Conservation (phyloP, 2,888 invertebrate species). For the Ypsolopha scabrella region DNA sequence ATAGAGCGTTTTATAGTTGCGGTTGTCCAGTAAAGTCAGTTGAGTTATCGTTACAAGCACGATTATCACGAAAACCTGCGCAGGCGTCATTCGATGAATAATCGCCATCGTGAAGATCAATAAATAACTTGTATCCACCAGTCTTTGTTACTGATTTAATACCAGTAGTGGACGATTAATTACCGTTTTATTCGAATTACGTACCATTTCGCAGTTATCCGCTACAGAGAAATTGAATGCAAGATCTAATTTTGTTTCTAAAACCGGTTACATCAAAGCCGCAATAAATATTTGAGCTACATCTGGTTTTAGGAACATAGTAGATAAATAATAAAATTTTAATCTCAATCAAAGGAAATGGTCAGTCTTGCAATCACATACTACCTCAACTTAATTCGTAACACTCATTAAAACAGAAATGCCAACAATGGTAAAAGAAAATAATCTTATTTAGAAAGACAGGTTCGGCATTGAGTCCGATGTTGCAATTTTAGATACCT, state of each 20-base stretch:
- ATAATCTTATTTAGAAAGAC: not conserved
- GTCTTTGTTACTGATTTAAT: constrained; percentile 12
- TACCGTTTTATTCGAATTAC: constrained; percentile 9
- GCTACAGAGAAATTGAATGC: not conserved
- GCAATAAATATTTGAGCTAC: too few species aligned
- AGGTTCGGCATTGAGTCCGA: not conserved
- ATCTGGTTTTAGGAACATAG: too few species aligned
- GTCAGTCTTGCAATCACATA: too few species aligned
- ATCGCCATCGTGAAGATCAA: constrained; percentile 22
- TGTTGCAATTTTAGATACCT: not conserved
- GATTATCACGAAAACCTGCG: constrained; percentile 30
- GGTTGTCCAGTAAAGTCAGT: not conserved
- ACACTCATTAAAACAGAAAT: too few species aligned
- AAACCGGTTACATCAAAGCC: not conserved
- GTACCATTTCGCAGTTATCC: constrained; percentile 4
- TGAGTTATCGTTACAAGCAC: constrained; percentile 28
- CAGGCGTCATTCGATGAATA: constrained; percentile 33
- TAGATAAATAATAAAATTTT: too few species aligned
- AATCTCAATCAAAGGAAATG: too few species aligned
- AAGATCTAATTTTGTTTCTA: not conserved
- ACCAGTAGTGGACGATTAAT: constrained; percentile 12
- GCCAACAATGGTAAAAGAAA: not conserved
- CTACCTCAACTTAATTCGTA: too few species aligned
- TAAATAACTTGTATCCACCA: constrained; percentile 15
- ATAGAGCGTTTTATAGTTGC: too few species aligned